phyloP scores from a whole-genome alignment of 23 tunicate species.

The Botrylloides violaceus region DNA sequence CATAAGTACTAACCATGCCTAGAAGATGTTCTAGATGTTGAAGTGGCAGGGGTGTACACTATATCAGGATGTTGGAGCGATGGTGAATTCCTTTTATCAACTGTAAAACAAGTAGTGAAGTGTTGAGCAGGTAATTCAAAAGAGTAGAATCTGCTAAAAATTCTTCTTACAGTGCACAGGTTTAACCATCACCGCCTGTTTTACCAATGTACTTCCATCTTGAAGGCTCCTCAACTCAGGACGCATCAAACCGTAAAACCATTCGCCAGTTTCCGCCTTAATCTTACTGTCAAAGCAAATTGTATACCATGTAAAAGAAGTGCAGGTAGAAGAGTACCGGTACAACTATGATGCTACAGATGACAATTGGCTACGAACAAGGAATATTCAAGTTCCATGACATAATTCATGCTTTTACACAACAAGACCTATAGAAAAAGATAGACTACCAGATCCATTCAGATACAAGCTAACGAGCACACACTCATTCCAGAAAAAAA shows the following conservation, averaged over 20 bases:
- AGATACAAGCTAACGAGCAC: too few species aligned
- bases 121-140: too few species aligned
- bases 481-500: too few species aligned
- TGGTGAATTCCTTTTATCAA: conserved; percentile 4
- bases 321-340: too few species aligned
- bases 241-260: conserved; percentile 62
- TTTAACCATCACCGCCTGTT: conserved; percentile 34
- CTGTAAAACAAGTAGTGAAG: background rate
- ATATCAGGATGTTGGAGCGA: conserved; percentile 5
- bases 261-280: conserved; percentile 65
- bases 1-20: conserved; percentile 8
- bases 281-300: conserved; percentile 25
- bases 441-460: too few species aligned
- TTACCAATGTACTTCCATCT: conserved; percentile 49
- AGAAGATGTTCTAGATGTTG: background rate
- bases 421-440: too few species aligned
- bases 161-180: conserved; percentile 18
- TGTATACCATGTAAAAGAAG: too few species aligned
- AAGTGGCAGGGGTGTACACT: conserved; percentile 16
- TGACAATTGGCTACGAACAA: too few species aligned
- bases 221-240: conserved; percentile 52
- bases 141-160: too few species aligned
- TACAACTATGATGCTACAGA: too few species aligned
- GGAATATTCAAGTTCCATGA: too few species aligned
- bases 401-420: too few species aligned